phyloP scores from a whole-genome alignment of 2,888 invertebrate genomes.

The Cryptophagus acutangulus region DNA sequence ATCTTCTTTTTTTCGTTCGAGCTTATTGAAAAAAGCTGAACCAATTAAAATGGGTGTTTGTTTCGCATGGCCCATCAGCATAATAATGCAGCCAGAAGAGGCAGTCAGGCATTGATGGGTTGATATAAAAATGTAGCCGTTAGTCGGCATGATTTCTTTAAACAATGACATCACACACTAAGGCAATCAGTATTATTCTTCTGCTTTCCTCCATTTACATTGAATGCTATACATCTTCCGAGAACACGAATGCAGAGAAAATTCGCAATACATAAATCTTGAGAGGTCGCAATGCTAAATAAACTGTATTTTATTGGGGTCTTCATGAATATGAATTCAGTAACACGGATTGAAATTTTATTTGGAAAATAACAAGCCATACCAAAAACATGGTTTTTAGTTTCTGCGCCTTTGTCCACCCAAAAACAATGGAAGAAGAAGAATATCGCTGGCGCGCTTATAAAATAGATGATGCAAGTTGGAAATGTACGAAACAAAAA shows the following conservation, averaged over 20 bases:
- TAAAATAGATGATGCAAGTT: too few relatives aligned
- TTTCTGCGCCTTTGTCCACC: conserved; percentile 23
- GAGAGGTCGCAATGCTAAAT: conserved; percentile 36
- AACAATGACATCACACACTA: conserved; percentile 39
- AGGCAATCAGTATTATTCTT: conserved; percentile 44
- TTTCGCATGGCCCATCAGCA: too few relatives aligned
- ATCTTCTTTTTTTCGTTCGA: too few relatives aligned
- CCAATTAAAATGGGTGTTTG: too few relatives aligned
- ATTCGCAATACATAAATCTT: conserved; percentile 44
- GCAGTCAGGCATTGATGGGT: too few relatives aligned
- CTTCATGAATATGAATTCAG: conserved; percentile 42
- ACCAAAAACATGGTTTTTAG: conserved; percentile 17
- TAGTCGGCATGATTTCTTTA: conserved; percentile 25
- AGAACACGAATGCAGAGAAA: conserved; percentile 40
- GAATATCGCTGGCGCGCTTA: too few relatives aligned
- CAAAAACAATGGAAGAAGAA: conserved; percentile 31
- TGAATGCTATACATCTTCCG: conserved; percentile 46
- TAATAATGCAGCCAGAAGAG: too few relatives aligned
- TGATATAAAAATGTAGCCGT: conserved; percentile 2
- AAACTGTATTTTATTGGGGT: conserved; percentile 40
- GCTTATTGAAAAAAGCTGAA: too few relatives aligned
- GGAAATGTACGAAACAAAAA: too few relatives aligned
- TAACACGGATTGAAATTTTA: conserved; percentile 31
- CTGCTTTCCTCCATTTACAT: conserved; percentile 42
- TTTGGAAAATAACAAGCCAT: conserved; percentile 30